These are phyloP conservation scores for Carettochelys insculpta DNA, from an alignment of 2,113 vertebrate genomes.

Conservation along the genomic window DNA sequence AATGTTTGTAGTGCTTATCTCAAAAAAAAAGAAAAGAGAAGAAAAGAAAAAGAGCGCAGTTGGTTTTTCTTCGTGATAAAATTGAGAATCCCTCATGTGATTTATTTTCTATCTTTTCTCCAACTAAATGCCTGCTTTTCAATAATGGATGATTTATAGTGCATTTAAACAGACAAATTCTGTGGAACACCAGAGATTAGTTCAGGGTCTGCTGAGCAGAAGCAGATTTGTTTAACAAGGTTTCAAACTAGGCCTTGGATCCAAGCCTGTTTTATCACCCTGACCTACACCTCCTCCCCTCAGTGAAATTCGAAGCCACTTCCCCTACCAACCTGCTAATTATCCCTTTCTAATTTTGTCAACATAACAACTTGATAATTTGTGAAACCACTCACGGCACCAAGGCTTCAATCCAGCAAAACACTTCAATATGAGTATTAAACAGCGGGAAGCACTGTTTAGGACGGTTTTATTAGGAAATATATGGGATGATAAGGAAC, in stretches of 20 bases:
- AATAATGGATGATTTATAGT: neutral
- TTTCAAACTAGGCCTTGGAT: neutral
- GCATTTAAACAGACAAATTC: slow-evolving; percentile 37
- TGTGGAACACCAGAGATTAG: neutral
- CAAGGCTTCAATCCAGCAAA: neutral
- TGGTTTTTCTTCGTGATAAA: neutral
- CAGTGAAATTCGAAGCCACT: neutral
- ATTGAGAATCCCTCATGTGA: neutral
- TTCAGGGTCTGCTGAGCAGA: slow-evolving; percentile 17
- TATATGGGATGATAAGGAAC: neutral
- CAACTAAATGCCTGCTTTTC: neutral
- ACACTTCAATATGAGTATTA: neutral
- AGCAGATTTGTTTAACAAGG: neutral
- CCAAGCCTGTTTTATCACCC: neutral
- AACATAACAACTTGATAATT: slow-evolving; percentile 1
- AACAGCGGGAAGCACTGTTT: neutral
- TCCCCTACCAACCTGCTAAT: neutral
- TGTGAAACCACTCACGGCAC: neutral
- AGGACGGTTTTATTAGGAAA: neutral
- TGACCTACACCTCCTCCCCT: neutral
- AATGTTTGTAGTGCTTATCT: neutral
- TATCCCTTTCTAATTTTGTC: slow-evolving; percentile 27
- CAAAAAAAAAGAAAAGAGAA: too few relatives aligned
- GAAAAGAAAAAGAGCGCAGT: neutral
- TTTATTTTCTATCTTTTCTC: slow-evolving; percentile 12